Base-by-base conservation (phyloP, 2,797 vertebrate species). In the Catharus ustulatus region DNA sequence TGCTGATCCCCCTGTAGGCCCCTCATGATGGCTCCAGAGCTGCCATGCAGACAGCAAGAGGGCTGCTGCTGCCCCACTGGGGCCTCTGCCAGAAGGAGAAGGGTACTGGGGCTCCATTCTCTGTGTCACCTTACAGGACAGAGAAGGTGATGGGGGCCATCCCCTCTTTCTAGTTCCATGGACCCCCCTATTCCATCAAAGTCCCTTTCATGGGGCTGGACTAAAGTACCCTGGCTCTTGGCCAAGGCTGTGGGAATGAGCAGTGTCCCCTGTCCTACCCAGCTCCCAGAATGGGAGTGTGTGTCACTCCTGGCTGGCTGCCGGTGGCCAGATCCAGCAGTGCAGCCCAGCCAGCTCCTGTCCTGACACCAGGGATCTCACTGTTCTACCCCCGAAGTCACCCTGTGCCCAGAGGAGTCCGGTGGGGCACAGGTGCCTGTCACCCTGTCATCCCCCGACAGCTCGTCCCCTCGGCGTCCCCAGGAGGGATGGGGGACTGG, bases 401-500 rank as follows among this genome's bases (percentile, higher is more conserved):
- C 17, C 5, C 54, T n/a, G 46, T 3, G 30, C 32, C 38, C 4
- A 3, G 52, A 3, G 2, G 38, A 18, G 12, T 3, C 72, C 6
- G 0, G 24, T 3, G 32, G 55, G 34, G 8, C 55, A 24, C 1
- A 3, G 63, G 48, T 1, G 2, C n/a, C 63, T 16, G 54, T 38
- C 79, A 12, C 45, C 19, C 8, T 1, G 0, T 61, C 55, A 67
- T 40, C 48, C 5, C 1, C 59, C 46, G 62, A 29, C 3, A 3
- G 29, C 54, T n/a, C 0, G 0, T 74, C 26, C 72, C 29, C 42
- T 66, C 32, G 0, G 1, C 2, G 8, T 54, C 26, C 51, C 43
- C 42, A 79, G 85, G 46, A 80, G 63, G 32, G 42, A 98, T 98
- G 98, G 98, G 97, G 9, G 96, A 97, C 77, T 95, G 95, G 89